Evolutionary conservation across 2,113 vertebrate species (phyloP), one percentile per base, ranked within the genome.

Genomic region (Urocitellus parryii): DNA sequence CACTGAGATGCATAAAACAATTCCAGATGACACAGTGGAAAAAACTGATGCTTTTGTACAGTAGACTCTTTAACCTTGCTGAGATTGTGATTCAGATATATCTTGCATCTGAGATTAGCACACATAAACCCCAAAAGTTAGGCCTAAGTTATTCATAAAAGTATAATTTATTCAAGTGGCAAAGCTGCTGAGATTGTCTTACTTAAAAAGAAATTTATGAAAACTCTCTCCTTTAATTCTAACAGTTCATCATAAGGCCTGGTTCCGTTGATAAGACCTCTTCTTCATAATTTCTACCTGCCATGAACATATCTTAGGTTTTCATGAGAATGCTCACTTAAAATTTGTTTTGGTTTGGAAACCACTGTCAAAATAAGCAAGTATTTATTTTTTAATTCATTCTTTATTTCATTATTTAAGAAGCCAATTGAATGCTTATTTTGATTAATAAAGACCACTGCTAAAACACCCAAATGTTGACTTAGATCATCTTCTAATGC

Each of bases 31-130:
- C 98, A 98, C 67, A 61, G 94, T 98, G 97, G 97, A 95, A 98
- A 98, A 98, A 97, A 8, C 56, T 90, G 91, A 48, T 34, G 37
- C 65, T 97, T 98, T 82, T 20, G 94, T 80, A 94, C 65, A 39
- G 32, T 96, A 97, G 96, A 98, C 97, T 98, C 74, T 97, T 97
- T 96, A 98, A 97, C 94, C 92, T 98, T 92, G 96, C 24, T 5
- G 85, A 97, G 95, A 97, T 96, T 98, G 96, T 88, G 79, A 97
- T 96, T 97, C 92, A 92, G 82, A 96, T 96, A 83, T 90, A 97
- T 97, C 98, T 98, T 98, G 90, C 97, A 98, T 98, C 98, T 98
- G 95, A 98, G 95, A 98, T 98, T 97, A 98, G 87, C 93, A 97
- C 70, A 91, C 68, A 97, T 93, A 98, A 98, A 96, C 83, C 88